Conservation (phyloP, 30 jellyfish, hydroid and myxozoan genomes). For the Cassiopea xamachana region DNA sequence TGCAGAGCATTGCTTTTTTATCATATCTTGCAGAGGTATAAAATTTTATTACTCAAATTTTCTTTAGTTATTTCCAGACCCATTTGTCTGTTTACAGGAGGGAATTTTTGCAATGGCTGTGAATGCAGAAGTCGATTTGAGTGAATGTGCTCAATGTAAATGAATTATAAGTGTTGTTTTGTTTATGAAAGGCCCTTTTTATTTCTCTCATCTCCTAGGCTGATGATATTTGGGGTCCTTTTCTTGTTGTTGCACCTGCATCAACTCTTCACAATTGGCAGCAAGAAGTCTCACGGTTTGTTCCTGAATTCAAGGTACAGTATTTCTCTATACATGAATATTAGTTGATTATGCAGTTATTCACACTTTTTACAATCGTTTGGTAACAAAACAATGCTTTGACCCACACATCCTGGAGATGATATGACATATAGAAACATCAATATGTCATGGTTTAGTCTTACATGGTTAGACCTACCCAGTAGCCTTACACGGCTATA, state of each 20-base stretch:
- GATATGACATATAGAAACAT: too few species aligned
- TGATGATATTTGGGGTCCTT: constrained; percentile 99
- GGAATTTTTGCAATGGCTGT: too few species aligned
- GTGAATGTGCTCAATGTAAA: too few species aligned
- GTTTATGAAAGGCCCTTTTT: not conserved
- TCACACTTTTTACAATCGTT: too few species aligned
- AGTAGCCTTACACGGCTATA: too few species aligned
- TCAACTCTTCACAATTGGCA: constrained; percentile 99
- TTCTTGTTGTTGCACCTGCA: constrained; percentile 99
- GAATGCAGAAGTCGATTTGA: too few species aligned
- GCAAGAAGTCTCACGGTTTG: constrained; percentile 94
- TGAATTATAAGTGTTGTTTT: too few species aligned
- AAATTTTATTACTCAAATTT: not conserved
- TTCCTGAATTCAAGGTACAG: constrained; percentile 97
- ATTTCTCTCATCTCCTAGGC: constrained; percentile 43
- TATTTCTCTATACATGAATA: not conserved
- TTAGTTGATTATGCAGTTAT: not conserved
- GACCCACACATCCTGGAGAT: too few species aligned
- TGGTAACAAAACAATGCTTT: too few species aligned
- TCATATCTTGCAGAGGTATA: constrained; percentile 99
- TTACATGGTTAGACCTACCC: too few species aligned
- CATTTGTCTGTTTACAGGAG: not conserved
- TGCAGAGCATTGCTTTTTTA: constrained; percentile 93
- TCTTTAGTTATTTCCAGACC: not conserved
- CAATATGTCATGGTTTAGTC: too few species aligned